These are phyloP conservation scores for Heliconius aoede DNA, from an alignment of 2,888 invertebrate species.

Conservation along the genomic window DNA sequence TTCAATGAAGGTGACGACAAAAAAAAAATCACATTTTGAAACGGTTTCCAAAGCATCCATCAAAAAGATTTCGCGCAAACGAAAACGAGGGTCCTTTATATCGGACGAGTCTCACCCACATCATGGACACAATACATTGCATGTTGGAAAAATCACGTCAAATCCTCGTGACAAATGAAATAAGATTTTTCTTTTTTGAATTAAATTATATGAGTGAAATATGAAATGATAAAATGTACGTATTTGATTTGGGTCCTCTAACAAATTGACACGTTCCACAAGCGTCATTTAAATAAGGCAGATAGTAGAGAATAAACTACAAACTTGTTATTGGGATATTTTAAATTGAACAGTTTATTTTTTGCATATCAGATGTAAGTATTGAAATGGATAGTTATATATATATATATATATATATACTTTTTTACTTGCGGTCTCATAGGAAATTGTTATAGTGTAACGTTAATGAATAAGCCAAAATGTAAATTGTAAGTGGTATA, in stretches of 20 bases:
- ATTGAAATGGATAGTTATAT: too few species aligned
- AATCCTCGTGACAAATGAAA: slow-evolving; percentile 70
- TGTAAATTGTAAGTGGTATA: too few species aligned
- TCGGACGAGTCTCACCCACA: slow-evolving; percentile 72
- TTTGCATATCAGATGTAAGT: too few species aligned
- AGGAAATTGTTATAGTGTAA: too few species aligned
- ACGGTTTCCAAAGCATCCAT: slow-evolving; percentile 71
- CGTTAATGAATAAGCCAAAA: too few species aligned
- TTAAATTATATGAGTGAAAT: slow-evolving; percentile 36
- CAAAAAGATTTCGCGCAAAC: slow-evolving; percentile 70
- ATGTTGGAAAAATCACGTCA: slow-evolving; percentile 66
- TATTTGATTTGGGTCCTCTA: slow-evolving; percentile 27
- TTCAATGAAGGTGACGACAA: slow-evolving; percentile 60
- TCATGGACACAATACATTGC: slow-evolving; percentile 76
- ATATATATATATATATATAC: too few species aligned
- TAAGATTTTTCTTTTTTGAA: slow-evolving; percentile 55
- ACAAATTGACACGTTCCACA: slow-evolving; percentile 21
- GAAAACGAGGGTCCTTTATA: slow-evolving; percentile 72
- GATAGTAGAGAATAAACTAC: slow-evolving; percentile 41
- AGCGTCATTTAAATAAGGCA: slow-evolving; percentile 44
- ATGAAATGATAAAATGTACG: slow-evolving; percentile 28
- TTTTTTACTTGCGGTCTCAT: too few species aligned
- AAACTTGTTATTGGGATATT: not conserved
- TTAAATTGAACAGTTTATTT: not conserved
- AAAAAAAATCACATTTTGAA: slow-evolving; percentile 57